phyloP scores from a whole-genome alignment of 2,797 vertebrate genomes.

The Amblyopsis hoosieri region DNA sequence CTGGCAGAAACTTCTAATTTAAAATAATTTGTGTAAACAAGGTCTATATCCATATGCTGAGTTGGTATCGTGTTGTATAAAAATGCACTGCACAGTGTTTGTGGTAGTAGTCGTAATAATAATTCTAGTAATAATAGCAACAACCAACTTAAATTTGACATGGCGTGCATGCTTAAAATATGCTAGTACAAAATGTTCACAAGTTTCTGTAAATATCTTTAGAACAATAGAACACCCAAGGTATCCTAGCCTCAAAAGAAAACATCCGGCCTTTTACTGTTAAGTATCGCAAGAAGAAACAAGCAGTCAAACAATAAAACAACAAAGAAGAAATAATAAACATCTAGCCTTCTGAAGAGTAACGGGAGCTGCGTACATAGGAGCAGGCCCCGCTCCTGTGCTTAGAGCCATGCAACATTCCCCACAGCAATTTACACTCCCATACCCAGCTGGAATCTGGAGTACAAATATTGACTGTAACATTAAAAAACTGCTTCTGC shows the following conservation, averaged over 20 bases:
- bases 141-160: neutral
- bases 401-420: slow-evolving; percentile 49
- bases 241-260: slow-evolving; percentile 51
- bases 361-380: slow-evolving; percentile 66
- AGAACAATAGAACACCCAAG: slow-evolving; percentile 67
- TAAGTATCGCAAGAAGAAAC: slow-evolving; percentile 43
- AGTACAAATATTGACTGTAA: slow-evolving; percentile 21
- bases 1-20: too few relatives aligned
- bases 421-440: slow-evolving; percentile 44
- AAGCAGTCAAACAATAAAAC: slow-evolving; percentile 71
- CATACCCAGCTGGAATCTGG: slow-evolving; percentile 64
- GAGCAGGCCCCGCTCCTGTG: slow-evolving; percentile 1
- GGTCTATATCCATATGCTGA: neutral
- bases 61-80: neutral
- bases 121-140: neutral
- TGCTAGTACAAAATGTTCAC: slow-evolving; percentile 39
- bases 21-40: too few relatives aligned
- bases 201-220: slow-evolving; percentile 58
- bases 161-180: slow-evolving; percentile 29
- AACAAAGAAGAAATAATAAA: slow-evolving; percentile 66
- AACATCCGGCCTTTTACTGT: slow-evolving; percentile 60
- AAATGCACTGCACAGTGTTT: neutral
- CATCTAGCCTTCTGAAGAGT: slow-evolving; percentile 59
- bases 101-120: too few relatives aligned
- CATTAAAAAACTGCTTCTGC: too few relatives aligned